These are phyloP conservation scores for Cepphus grylle DNA, from an alignment of 2,113 vertebrate genomes.

Conservation along the genomic window DNA sequence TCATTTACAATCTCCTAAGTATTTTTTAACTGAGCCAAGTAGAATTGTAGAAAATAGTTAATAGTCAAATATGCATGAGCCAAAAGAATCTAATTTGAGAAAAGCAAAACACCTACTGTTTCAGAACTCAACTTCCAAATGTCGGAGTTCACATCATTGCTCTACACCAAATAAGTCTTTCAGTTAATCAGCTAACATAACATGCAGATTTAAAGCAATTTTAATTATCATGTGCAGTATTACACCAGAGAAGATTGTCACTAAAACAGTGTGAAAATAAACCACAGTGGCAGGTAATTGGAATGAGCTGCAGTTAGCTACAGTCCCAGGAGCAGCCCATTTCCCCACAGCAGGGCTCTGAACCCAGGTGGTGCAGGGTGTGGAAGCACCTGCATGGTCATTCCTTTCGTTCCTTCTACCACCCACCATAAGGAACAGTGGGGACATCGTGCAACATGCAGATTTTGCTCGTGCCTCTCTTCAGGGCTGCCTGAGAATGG, in stretches of 20 bases:
- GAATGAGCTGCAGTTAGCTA: not conserved
- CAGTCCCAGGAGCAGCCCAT: not conserved
- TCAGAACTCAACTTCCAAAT: not conserved
- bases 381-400: not conserved
- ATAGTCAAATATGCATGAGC: not conserved
- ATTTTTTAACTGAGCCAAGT: not conserved
- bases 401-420: not conserved
- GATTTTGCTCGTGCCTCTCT: not conserved
- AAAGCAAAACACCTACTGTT: not conserved
- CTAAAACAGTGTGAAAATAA: not conserved
- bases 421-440: not conserved
- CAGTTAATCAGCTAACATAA: not conserved
- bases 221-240: not conserved
- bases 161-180: not conserved
- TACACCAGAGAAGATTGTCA: not conserved
- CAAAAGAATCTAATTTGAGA: not conserved
- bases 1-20: not conserved
- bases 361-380: accelerated
- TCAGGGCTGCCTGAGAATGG: not conserved
- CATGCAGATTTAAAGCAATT: not conserved
- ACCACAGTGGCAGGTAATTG: not conserved
- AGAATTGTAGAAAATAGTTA: not conserved
- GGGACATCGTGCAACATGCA: accelerated
- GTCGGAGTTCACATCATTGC: not conserved
- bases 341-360: not conserved